Evolutionary conservation across 2,797 vertebrate genomes (phyloP).

Genomic region (Coregonus suidteri): DNA sequence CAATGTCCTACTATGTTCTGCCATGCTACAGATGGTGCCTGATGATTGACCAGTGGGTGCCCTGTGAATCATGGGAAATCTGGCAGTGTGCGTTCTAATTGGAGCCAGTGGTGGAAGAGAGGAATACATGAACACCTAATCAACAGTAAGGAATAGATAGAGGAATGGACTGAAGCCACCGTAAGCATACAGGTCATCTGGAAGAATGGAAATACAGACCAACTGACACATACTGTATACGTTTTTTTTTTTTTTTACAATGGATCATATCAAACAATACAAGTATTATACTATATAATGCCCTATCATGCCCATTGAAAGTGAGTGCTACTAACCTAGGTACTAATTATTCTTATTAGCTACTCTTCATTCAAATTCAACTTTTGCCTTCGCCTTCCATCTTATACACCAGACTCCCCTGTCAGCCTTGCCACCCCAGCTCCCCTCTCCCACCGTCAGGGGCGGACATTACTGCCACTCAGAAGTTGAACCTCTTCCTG

Average conservation of each 20-base stretch:
- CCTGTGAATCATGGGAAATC: neutral
- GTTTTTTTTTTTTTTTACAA: too few species aligned
- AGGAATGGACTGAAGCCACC: too few species aligned
- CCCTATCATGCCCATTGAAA: too few species aligned
- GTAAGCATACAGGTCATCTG: too few species aligned
- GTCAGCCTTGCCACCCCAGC: neutral
- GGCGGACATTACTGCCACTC: constrained; percentile 33
- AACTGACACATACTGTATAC: neutral
- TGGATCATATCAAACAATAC: too few species aligned
- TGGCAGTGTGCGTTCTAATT: neutral
- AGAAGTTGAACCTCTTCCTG: constrained; percentile 37
- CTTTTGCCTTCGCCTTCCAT: too few species aligned
- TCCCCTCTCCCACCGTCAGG: neutral
- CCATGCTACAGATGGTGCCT: neutral
- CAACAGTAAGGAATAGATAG: too few species aligned
- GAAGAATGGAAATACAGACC: too few species aligned
- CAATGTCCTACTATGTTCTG: neutral
- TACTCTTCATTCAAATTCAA: too few species aligned
- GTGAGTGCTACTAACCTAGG: too few species aligned
- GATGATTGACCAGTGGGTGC: neutral
- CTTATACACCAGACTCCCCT: neutral
- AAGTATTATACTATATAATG: too few species aligned
- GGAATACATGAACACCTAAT: neutral
- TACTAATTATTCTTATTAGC: too few species aligned
- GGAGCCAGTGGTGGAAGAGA: neutral